Conservation (phyloP, 2,888 invertebrate species). For the Cylindroiulus punctatus region DNA sequence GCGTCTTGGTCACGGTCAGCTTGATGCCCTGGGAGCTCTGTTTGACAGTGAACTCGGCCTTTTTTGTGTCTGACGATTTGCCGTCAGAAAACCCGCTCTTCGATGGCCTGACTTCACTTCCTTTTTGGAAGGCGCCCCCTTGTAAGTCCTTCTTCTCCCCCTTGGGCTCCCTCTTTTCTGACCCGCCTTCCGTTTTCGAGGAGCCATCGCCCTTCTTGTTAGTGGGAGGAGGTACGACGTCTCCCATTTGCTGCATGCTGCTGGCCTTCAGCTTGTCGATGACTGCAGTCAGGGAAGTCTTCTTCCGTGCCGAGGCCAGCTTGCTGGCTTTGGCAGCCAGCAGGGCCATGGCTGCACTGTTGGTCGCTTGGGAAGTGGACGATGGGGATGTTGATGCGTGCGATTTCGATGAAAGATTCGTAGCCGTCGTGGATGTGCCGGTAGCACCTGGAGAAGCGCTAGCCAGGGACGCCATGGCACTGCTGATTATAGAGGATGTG, state of each 20-base stretch:
- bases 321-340: constrained; percentile 24
- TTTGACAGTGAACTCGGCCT: constrained; percentile 79
- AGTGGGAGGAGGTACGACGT: background rate
- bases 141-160: constrained; percentile 68
- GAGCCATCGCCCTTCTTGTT: constrained; percentile 49
- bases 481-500: constrained; percentile 56
- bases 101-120: constrained; percentile 50
- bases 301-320: background rate
- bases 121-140: constrained; percentile 65
- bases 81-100: constrained; percentile 57
- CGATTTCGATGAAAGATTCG: constrained; percentile 55
- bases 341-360: constrained; percentile 26
- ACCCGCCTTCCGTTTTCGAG: background rate
- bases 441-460: background rate
- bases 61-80: constrained; percentile 58
- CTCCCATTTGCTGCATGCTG: constrained; percentile 52
- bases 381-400: constrained; percentile 68
- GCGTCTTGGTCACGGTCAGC: constrained; percentile 88
- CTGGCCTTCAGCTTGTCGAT: constrained; percentile 56
- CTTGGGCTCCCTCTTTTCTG: constrained; percentile 64
- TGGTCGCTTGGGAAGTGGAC: constrained; percentile 63
- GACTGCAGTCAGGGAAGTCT: constrained; percentile 23
- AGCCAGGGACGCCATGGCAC: constrained; percentile 54
- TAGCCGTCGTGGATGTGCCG: constrained; percentile 49
- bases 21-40: constrained; percentile 90